Evolutionary conservation across 2,797 vertebrate genomes (phyloP).

Genomic region (Hydrophis major): DNA sequence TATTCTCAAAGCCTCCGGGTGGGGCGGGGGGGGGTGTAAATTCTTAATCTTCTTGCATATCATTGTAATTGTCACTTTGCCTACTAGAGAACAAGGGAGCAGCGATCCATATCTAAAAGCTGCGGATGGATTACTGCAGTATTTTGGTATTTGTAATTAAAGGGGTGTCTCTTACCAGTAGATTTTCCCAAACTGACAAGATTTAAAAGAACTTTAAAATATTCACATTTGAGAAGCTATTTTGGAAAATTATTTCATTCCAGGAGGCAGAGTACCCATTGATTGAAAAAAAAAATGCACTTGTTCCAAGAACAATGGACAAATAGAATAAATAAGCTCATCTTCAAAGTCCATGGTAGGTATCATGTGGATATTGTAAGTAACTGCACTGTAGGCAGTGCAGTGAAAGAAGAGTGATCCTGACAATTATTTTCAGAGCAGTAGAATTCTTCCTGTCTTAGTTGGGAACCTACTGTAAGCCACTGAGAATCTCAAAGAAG

Average conservation of each 20-base stretch:
- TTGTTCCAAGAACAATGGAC: neutral
- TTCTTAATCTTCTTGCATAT: constrained; percentile 38
- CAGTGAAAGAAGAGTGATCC: neutral
- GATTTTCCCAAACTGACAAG: neutral
- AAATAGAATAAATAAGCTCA: neutral
- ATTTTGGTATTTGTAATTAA: constrained; percentile 29
- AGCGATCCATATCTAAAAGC: constrained; percentile 50
- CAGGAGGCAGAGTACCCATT: neutral
- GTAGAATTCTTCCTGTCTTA: neutral
- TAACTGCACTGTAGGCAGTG: neutral
- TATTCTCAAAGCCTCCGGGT: constrained; percentile 28
- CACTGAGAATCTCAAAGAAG: neutral
- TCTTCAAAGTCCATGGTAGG: neutral
- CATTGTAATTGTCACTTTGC: constrained; percentile 44
- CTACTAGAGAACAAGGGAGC: constrained; percentile 1
- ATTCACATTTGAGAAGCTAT: neutral
- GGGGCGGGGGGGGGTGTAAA: neutral
- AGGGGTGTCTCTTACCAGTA: neutral
- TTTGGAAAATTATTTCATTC: neutral
- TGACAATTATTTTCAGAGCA: neutral
- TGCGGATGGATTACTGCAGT: constrained; percentile 22
- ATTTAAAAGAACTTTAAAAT: neutral
- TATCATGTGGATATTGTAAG: neutral
- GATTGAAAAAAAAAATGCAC: neutral
- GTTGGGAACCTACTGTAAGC: neutral